phyloP scores from a whole-genome alignment of 2,797 vertebrate species.

The Parotocinclus haroldoi region DNA sequence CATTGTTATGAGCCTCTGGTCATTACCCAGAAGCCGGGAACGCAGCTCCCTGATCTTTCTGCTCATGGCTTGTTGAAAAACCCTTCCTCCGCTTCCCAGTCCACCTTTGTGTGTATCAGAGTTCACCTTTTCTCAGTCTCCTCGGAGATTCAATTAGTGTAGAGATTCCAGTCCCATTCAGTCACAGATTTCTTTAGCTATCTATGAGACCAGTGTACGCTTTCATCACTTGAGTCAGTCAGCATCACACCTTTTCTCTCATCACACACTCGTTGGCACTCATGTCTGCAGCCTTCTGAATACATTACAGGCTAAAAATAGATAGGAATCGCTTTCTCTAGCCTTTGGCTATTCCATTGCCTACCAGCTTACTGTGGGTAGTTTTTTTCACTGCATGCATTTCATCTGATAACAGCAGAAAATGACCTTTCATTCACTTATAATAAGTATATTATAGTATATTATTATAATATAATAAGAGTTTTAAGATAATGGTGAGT shows the following conservation, averaged over 20 bases:
- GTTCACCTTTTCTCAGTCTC: neutral
- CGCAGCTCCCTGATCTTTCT: no score
- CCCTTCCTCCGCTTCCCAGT: no score
- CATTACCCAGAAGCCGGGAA: no score
- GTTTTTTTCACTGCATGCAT: neutral
- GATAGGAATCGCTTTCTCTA: constrained; percentile 24
- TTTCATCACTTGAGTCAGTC: constrained; percentile 3
- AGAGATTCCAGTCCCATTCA: neutral
- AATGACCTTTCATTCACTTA: no score
- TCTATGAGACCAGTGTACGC: neutral
- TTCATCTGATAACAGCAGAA: no score
- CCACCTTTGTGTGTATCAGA: neutral
- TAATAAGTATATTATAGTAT: no score
- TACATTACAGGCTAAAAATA: constrained; percentile 57
- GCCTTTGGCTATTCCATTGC: neutral
- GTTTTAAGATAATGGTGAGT: no score
- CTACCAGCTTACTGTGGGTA: neutral
- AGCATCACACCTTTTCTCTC: constrained; percentile 14
- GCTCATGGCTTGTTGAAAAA: no score
- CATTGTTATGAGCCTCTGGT: no score
- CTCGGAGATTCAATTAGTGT: neutral
- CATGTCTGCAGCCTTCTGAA: constrained; percentile 14
- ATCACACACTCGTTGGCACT: constrained; percentile 54
- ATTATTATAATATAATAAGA: no score
- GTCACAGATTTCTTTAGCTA: neutral